Conservation (phyloP, 2,888 invertebrate genomes). For the Mechanitis messenoides region DNA sequence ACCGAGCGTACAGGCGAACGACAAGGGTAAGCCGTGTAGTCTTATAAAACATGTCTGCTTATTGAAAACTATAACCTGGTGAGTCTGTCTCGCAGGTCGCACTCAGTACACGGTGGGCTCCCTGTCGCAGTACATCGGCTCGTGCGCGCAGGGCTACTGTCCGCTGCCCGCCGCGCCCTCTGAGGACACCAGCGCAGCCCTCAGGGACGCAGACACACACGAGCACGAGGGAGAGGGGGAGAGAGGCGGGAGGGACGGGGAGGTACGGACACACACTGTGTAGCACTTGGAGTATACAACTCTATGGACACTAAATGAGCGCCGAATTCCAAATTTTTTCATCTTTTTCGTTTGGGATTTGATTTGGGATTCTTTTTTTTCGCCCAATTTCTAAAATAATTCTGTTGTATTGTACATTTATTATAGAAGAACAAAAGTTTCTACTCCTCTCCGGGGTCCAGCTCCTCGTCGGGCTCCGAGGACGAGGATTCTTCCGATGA, state of each 20-base stretch:
- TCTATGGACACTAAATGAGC: too few relatives aligned
- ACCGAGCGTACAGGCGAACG: conserved; percentile 90
- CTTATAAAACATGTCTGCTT: background rate
- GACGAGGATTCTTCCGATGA: conserved; percentile 68
- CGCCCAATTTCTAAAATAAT: too few relatives aligned
- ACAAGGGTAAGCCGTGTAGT: conserved; percentile 77
- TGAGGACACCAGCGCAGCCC: conserved; percentile 82
- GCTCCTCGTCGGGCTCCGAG: conserved; percentile 48
- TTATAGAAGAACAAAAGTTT: conserved; percentile 78
- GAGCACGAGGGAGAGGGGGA: conserved; percentile 19
- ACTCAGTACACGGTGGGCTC: conserved; percentile 95
- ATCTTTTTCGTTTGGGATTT: too few relatives aligned
- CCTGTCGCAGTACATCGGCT: conserved; percentile 94
- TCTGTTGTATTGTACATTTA: background rate
- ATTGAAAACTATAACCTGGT: too few relatives aligned
- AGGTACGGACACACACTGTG: too few relatives aligned
- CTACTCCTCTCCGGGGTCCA: conserved; percentile 71
- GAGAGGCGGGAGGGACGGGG: background rate
- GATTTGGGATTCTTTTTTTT: too few relatives aligned
- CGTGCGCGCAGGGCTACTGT: conserved; percentile 90
- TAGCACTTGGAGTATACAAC: too few relatives aligned
- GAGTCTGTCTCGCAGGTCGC: conserved; percentile 73
- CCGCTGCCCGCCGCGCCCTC: conserved; percentile 91
- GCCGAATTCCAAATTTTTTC: too few relatives aligned
- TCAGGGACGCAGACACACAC: conserved; percentile 76